These are phyloP conservation scores for Stegostoma tigrinum DNA, from an alignment of 2,113 vertebrate species.

Conservation along the genomic window DNA sequence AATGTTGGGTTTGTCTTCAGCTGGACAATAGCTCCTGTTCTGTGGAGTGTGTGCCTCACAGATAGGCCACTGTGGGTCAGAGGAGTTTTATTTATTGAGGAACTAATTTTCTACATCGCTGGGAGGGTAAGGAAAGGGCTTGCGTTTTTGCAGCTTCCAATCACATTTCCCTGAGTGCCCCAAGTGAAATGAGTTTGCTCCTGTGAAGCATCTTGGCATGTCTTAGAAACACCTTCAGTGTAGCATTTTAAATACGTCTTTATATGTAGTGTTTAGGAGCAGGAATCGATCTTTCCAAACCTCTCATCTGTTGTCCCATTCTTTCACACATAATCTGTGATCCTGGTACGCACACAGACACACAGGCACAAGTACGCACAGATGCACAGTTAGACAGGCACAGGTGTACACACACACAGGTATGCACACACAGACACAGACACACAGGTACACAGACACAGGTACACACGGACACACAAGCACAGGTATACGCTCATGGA, in stretches of 20 bases:
- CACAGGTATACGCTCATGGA: no score
- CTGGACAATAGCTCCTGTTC: not conserved
- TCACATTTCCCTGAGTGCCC: not conserved
- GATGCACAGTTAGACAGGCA: no score
- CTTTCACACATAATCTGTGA: not conserved
- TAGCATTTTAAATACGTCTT: no score
- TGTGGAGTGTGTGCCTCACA: not conserved
- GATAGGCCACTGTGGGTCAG: not conserved
- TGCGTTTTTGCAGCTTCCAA: not conserved
- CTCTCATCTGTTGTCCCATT: not conserved
- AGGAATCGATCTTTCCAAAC: not conserved
- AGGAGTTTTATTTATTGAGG: constrained; percentile 11
- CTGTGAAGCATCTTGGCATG: not conserved
- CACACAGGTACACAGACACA: no score
- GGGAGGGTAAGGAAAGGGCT: not conserved
- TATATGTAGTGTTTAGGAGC: not conserved
- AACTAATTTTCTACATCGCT: not conserved
- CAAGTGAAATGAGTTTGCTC: not conserved
- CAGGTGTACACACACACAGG: no score
- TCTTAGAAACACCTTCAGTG: no score
- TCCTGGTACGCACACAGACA: not conserved
- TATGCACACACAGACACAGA: no score
- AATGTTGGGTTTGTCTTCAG: not conserved
- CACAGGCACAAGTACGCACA: no score
- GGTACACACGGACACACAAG: no score